A percentile compares a stretch with the other conserved stretches of the same genome.
phyloP scores from a whole-genome alignment of 2,888 invertebrate species.

The Nephrocerus scutellatus region DNA sequence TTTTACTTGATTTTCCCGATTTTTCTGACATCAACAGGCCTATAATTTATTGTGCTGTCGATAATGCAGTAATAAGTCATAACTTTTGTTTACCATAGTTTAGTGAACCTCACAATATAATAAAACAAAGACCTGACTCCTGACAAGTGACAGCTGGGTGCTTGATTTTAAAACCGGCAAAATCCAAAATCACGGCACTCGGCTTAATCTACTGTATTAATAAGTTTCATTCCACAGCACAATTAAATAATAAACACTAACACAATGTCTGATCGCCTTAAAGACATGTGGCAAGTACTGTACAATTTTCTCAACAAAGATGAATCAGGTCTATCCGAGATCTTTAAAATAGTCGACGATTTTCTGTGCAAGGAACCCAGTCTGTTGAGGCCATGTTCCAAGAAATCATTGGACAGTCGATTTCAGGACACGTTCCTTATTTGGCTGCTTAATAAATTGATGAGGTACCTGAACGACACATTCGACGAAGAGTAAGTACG shows the following conservation, averaged over 20 bases:
- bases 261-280: conserved; percentile 35
- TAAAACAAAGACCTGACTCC: no score
- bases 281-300: conserved; percentile 42
- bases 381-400: conserved; percentile 31
- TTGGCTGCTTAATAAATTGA: conserved; percentile 37
- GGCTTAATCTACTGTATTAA: no score
- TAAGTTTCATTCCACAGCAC: no score
- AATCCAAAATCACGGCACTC: no score
- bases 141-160: no score
- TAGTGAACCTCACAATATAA: no score
- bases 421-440: conserved; percentile 36
- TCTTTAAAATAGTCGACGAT: conserved; percentile 34
- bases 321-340: conserved; percentile 27
- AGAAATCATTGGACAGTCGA: conserved; percentile 25
- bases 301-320: conserved; percentile 37
- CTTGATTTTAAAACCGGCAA: no score
- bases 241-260: neutral
- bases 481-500: conserved; percentile 25
- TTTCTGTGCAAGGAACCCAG: conserved; percentile 40
- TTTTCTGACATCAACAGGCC: no score
- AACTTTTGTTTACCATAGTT: no score
- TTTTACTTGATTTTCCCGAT: no score
- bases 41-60: no score
- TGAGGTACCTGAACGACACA: conserved; percentile 24
- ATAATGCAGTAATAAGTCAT: no score